These are phyloP conservation scores for Nebria salina DNA, from an alignment of 2,888 invertebrate genomes.

Conservation along the genomic window DNA sequence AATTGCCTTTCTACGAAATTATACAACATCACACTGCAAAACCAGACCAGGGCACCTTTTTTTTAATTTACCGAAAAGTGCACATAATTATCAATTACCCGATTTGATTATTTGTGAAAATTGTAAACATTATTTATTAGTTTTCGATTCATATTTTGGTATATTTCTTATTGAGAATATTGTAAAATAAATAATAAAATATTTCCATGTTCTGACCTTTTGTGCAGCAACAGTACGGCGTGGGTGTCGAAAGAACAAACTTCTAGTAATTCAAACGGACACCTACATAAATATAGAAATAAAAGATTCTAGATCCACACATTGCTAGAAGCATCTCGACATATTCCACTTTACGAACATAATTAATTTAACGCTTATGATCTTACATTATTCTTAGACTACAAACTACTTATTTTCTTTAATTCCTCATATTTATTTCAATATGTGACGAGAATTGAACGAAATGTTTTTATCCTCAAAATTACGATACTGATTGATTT, in stretches of 20 bases:
- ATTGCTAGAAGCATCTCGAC: background rate
- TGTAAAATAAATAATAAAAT: background rate
- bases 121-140: no score
- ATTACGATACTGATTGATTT: background rate
- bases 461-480: no score
- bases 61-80: no score
- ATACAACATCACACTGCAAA: background rate
- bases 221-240: background rate
- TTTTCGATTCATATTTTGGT: background rate
- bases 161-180: background rate
- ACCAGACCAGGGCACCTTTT: background rate
- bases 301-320: background rate
- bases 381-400: no score
- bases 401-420: no score
- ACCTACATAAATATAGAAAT: background rate
- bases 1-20: background rate
- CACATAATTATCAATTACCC: no score
- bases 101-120: no score
- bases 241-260: background rate
- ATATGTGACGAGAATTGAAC: no score
- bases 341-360: background rate
- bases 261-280: background rate
- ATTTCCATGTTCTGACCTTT: background rate
- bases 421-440: no score
- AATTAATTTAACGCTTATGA: no score